Evolutionary conservation across 2,113 vertebrate species (phyloP).

Genomic region (Ophthalmotilapia sp.): DNA sequence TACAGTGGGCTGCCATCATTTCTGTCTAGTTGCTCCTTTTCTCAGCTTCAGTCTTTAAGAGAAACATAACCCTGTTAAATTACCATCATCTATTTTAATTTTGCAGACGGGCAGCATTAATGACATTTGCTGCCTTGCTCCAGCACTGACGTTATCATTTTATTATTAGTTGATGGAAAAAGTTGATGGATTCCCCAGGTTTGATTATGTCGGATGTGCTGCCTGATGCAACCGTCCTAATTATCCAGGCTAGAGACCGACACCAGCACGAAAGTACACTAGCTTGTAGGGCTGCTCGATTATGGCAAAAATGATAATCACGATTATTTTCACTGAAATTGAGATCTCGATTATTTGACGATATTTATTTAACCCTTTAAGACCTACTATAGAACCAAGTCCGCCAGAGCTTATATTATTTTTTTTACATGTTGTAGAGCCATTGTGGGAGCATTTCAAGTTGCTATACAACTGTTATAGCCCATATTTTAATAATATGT

Average conservation of each 20-base stretch:
- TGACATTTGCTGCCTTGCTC: not conserved
- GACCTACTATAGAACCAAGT: too few species aligned
- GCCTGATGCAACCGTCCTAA: not conserved
- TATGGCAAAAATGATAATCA: too few species aligned
- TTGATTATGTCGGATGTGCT: not conserved
- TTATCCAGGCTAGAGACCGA: not conserved
- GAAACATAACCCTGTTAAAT: not conserved
- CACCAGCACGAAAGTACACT: accelerated
- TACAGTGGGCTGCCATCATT: accelerated
- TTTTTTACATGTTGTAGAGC: too few species aligned
- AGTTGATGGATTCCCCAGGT: not conserved
- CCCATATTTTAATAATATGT: too few species aligned
- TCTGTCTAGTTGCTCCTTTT: not conserved
- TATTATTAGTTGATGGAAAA: not conserved
- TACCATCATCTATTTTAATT: not conserved
- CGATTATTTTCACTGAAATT: too few species aligned
- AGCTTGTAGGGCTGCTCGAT: not conserved
- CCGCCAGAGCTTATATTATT: too few species aligned
- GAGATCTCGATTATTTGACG: too few species aligned
- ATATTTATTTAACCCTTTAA: too few species aligned
- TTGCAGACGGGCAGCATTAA: not conserved
- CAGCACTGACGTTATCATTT: not conserved
- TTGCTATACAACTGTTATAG: too few species aligned
- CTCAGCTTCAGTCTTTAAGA: not conserved
- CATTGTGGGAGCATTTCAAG: too few species aligned